Conservation (phyloP, 2,888 invertebrate genomes). For the Ellobium chinense region DNA sequence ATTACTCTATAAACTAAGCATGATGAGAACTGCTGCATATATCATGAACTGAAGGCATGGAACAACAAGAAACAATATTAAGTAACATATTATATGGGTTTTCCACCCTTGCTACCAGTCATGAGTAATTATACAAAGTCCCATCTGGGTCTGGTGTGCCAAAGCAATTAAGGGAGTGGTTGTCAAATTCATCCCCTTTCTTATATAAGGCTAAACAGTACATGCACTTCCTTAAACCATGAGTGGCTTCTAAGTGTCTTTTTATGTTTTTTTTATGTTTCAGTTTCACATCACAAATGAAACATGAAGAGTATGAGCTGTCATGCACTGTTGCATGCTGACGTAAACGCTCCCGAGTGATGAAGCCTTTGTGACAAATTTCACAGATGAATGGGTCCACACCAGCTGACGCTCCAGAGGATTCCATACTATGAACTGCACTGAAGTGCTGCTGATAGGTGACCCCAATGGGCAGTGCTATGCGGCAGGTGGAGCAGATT, state of each 20-base stretch:
- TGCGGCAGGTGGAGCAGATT: constrained; percentile 25
- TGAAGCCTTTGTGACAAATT: constrained; percentile 30
- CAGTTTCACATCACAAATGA: constrained; percentile 40
- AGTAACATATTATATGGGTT: no score
- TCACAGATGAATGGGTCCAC: constrained; percentile 30
- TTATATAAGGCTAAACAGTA: constrained; percentile 27
- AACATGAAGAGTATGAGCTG: constrained; percentile 18
- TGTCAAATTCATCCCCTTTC: constrained; percentile 26
- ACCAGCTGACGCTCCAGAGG: background rate
- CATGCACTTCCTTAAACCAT: constrained; percentile 26
- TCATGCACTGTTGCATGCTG: constrained; percentile 43
- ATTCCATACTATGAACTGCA: constrained; percentile 18
- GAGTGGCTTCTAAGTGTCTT: constrained; percentile 30
- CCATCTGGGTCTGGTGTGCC: background rate
- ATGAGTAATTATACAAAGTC: no score
- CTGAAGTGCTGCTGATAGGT: constrained; percentile 29
- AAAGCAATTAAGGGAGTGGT: constrained; percentile 31
- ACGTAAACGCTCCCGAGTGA: constrained; percentile 23
- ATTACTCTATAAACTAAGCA: no score
- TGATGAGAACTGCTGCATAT: no score
- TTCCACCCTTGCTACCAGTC: no score
- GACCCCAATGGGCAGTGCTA: constrained; percentile 24
- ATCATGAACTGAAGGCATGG: no score
- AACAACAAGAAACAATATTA: no score
- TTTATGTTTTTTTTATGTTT: constrained; percentile 41